Base-by-base conservation (phyloP, 2,888 invertebrate genomes). In the Stenchaetothrips biformis region DNA sequence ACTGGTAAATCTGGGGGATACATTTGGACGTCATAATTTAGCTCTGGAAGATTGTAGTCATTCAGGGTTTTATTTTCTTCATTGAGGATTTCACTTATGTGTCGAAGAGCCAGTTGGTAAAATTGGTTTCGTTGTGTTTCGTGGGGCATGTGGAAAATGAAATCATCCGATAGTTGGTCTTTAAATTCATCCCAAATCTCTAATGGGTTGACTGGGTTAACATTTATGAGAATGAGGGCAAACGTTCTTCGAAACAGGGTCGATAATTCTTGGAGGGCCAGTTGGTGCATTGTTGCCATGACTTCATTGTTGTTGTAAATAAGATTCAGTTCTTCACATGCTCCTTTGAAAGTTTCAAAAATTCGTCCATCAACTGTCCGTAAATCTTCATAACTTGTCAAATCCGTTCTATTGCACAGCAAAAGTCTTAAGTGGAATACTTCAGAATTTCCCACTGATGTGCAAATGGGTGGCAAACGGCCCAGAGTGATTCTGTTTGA, bases 291-390 rank as follows among this genome's bases (percentile, higher is more conserved):
- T 7, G 82, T 78, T 9, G 59, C 48, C 18, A 79, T 80, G 84
- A 85, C 86, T 81, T 85, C 84, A 25, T 79, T 59, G 78, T 85
- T 85, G 81, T 86, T 84, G 80, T 84, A 84, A 4, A 86, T 81
- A 7, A 88, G 79, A 48, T 84, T 83, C 59, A 83, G 82, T 48
- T 82, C 83, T 67, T 83, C 79, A 48, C 84, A 85, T 49, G 86
- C 83, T 48, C 83, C 83, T 48, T 82, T 80, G 81, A 84, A 86
- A 7, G 84, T 85, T 16, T 81, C 79, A 81, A 83, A 83, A 7
- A 83, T 49, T 67, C 80, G 81, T 25, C 84, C 85, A 81, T 86
- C 80, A 8, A 85, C 83, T 8, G 84, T 86, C 80, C 81, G 81
- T 18, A 85, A 21, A 48, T 84, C 83, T 25, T 84, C 83, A 80